These are phyloP conservation scores for Parauchenoglanis punctatus DNA, from an alignment of 2,797 vertebrate species.

Conservation along the genomic window DNA sequence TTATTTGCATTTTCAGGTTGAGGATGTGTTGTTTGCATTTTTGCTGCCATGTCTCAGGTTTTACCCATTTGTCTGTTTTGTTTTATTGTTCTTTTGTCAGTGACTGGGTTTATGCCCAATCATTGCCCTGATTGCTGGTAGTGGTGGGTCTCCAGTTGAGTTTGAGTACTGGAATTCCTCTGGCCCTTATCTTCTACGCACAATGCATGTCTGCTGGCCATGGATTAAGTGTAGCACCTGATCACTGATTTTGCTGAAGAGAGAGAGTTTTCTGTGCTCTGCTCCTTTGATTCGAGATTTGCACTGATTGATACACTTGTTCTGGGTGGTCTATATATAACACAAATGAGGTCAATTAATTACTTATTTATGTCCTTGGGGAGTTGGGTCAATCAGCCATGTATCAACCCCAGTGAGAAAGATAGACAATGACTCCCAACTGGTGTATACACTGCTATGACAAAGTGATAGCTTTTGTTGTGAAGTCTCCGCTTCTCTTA, in stretches of 20 bases:
- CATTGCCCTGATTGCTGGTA: neutral
- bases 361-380: neutral
- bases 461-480: neutral
- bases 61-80: neutral
- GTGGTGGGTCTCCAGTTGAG: neutral
- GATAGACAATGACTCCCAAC: neutral
- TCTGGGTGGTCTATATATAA: neutral
- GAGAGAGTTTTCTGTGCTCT: neutral
- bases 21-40: neutral
- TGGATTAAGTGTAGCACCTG: neutral
- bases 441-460: neutral
- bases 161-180: neutral
- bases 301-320: neutral
- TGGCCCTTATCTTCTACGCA: neutral
- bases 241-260: neutral
- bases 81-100: neutral
- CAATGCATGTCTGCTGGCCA: neutral
- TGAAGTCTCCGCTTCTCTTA: neutral
- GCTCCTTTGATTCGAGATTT: neutral
- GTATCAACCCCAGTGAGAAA: neutral
- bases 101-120: neutral
- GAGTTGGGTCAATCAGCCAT: neutral
- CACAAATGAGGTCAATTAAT: neutral
- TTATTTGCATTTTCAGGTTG: neutral
- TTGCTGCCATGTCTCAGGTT: neutral